Evolutionary conservation across 2,113 vertebrate genomes (phyloP).

Genomic region (Pitta sordida): DNA sequence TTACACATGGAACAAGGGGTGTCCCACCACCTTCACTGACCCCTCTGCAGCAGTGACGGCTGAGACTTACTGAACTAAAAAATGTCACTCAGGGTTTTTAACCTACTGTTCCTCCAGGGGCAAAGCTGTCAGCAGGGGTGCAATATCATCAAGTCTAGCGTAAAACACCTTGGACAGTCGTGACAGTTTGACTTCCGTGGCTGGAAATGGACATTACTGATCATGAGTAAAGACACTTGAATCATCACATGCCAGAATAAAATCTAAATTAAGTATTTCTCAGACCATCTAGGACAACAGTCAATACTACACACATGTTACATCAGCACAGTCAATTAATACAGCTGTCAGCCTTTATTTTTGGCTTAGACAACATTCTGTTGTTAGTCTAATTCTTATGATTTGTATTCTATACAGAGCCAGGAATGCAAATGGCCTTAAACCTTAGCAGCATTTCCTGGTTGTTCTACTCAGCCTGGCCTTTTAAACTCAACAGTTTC

Average conservation of each 20-base stretch:
- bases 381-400: neutral
- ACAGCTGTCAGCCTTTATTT: neutral
- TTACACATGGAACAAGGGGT: fast-evolving
- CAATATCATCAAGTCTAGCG: neutral
- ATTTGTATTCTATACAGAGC: neutral
- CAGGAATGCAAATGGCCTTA: neutral
- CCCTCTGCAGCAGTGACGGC: fast-evolving
- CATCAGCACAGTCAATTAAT: neutral
- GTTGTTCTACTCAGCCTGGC: neutral
- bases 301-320: neutral
- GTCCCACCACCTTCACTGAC: neutral
- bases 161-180: neutral
- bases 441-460: neutral
- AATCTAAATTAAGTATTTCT: neutral
- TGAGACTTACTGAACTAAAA: neutral
- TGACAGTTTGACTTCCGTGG: neutral
- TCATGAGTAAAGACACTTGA: neutral
- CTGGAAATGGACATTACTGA: neutral
- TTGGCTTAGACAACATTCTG: neutral
- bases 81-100: neutral
- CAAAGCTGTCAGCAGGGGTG: neutral
- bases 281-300: neutral
- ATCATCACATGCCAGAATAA: neutral
- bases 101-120: neutral
- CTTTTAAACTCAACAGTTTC: neutral